These are phyloP conservation scores for Oeneis ivallda DNA, from an alignment of 2,888 invertebrate genomes.

Conservation along the genomic window DNA sequence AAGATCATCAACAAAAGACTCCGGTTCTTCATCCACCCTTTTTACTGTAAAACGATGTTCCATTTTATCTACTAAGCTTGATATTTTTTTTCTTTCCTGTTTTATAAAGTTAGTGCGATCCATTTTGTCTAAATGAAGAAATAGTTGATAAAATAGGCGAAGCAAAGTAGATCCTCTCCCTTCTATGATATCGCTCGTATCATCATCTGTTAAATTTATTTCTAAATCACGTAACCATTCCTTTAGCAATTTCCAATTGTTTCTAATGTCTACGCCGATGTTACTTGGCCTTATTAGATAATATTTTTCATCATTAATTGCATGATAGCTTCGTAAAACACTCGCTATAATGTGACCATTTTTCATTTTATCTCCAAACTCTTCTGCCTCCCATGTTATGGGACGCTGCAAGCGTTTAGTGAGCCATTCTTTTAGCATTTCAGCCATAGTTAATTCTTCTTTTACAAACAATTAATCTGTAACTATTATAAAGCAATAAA, in stretches of 20 bases:
- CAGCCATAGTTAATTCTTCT: constrained; percentile 67
- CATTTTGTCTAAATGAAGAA: constrained; percentile 81
- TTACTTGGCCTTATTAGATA: constrained; percentile 68
- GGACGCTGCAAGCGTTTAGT: constrained; percentile 78
- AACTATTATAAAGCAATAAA: too few species aligned
- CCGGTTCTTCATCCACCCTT: constrained; percentile 56
- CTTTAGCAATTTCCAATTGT: constrained; percentile 76
- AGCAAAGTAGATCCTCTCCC: constrained; percentile 77
- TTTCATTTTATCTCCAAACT: constrained; percentile 80
- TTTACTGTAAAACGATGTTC: constrained; percentile 64
- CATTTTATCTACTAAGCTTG: constrained; percentile 64
- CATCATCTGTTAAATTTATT: constrained; percentile 66
- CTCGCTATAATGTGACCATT: constrained; percentile 81
- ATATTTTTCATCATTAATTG: constrained; percentile 81
- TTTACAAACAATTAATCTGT: too few species aligned
- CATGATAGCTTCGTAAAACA: constrained; percentile 80
- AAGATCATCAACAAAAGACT: constrained; percentile 64
- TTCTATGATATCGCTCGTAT: constrained; percentile 72
- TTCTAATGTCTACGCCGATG: constrained; percentile 64
- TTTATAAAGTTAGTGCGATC: constrained; percentile 80
- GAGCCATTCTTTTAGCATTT: constrained; percentile 83
- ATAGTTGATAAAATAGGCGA: constrained; percentile 83
- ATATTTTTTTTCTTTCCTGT: constrained; percentile 69
- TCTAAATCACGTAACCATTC: constrained; percentile 79
- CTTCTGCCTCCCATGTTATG: constrained; percentile 77